These are phyloP conservation scores for Drosophila eugracilis DNA, from an alignment of 1,140 invertebrate species.

Conservation along the genomic window DNA sequence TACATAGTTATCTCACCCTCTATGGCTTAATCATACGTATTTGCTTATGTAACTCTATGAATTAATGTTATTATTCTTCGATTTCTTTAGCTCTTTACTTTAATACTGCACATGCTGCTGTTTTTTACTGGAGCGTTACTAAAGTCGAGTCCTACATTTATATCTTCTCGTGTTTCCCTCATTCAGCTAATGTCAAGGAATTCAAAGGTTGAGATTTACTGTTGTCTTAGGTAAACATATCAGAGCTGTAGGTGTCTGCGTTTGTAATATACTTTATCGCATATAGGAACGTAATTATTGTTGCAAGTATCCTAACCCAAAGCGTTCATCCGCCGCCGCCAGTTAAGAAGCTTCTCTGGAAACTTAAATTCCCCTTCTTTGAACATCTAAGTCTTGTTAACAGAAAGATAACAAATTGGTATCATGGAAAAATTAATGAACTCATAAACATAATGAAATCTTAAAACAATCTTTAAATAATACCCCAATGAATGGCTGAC, in stretches of 20 bases:
- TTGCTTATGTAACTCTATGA: constrained; percentile 52
- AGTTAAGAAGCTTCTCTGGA: neutral
- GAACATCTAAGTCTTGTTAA: neutral
- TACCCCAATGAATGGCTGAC: neutral
- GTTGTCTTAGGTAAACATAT: constrained; percentile 33
- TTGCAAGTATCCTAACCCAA: constrained; percentile 51
- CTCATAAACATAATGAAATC: neutral
- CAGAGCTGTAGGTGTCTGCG: constrained; percentile 37
- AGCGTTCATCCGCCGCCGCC: constrained; percentile 28
- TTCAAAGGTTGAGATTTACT: constrained; percentile 48
- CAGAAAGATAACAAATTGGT: neutral
- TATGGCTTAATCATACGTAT: constrained; percentile 50
- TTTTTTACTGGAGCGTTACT: constrained; percentile 56
- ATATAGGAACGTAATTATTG: constrained; percentile 81
- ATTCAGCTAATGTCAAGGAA: constrained; percentile 41
- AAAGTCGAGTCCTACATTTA: constrained; percentile 19
- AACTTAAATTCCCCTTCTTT: too few relatives aligned
- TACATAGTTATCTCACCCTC: constrained; percentile 59
- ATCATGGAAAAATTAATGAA: neutral
- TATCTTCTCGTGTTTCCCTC: too few relatives aligned
- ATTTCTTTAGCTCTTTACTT: constrained; percentile 43
- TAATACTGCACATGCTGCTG: constrained; percentile 69
- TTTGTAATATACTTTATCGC: constrained; percentile 64
- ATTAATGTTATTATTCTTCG: constrained; percentile 51
- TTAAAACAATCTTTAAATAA: neutral